phyloP scores from a whole-genome alignment of 2,113 vertebrate genomes.

The Bungarus multicinctus region DNA sequence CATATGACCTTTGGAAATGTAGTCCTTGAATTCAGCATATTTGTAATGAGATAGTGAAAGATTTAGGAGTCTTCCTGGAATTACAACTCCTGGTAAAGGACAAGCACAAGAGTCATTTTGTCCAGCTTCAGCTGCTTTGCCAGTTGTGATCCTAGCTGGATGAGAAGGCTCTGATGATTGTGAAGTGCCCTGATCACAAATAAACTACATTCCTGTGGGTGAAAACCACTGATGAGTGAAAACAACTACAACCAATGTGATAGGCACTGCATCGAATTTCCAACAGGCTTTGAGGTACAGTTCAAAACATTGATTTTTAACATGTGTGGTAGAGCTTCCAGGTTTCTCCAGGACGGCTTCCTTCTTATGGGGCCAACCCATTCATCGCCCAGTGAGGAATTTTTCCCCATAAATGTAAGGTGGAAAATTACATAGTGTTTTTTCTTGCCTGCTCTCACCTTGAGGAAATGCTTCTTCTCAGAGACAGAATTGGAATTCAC shows the following conservation, averaged over 20 bases:
- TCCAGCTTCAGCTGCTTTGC: background rate
- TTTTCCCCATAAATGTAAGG: background rate
- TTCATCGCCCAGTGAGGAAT: background rate
- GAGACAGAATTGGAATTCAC: background rate
- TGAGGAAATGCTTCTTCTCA: background rate
- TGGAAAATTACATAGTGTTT: background rate
- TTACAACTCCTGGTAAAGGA: background rate
- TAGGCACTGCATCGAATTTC: background rate
- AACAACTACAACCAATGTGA: background rate
- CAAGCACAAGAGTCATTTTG: background rate
- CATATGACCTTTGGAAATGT: background rate
- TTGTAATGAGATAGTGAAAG: background rate
- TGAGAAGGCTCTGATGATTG: background rate
- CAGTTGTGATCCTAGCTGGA: background rate
- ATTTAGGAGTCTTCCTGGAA: background rate
- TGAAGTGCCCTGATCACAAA: background rate
- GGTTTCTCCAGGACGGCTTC: background rate
- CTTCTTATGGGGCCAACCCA: background rate
- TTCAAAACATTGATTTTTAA: background rate
- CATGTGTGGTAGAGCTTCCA: background rate
- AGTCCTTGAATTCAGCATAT: background rate
- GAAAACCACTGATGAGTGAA: background rate
- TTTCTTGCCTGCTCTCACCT: background rate
- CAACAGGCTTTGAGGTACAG: background rate
- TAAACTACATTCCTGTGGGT: background rate